Evolutionary conservation across 2,797 vertebrate species (phyloP).

Genomic region (Hydrophis major): DNA sequence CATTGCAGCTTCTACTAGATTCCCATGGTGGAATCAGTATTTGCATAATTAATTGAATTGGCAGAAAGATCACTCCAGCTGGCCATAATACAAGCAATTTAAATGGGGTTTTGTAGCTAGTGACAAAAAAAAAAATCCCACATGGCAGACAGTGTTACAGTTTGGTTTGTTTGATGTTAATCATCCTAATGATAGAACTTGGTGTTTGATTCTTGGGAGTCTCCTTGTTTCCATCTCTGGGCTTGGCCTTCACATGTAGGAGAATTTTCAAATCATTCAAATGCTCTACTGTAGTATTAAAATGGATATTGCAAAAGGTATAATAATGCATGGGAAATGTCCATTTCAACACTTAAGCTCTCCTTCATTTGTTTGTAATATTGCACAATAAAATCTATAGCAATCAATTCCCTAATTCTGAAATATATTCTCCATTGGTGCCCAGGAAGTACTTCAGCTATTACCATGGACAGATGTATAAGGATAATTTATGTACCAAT

Average conservation of each 20-base stretch:
- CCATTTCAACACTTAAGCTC: background rate
- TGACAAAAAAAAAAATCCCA: background rate
- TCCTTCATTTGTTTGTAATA: background rate
- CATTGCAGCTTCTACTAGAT: background rate
- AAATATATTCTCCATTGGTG: background rate
- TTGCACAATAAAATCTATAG: background rate
- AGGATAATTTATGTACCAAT: slow-evolving; percentile 23
- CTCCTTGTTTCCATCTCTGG: background rate
- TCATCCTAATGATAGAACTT: background rate
- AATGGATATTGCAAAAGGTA: rapidly evolving
- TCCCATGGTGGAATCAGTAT: background rate
- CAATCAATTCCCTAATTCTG: slow-evolving; percentile 8
- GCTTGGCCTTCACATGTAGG: background rate
- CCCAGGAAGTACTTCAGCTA: background rate
- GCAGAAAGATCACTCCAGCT: background rate
- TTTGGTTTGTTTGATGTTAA: background rate
- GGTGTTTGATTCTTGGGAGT: background rate
- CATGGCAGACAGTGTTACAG: background rate
- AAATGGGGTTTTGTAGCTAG: background rate
- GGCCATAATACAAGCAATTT: background rate
- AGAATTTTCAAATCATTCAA: background rate
- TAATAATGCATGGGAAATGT: background rate
- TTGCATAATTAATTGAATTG: background rate
- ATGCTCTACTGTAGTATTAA: background rate
- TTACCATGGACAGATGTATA: background rate